Conservation (phyloP, 2,888 invertebrate species). For the Athalia cordata region DNA sequence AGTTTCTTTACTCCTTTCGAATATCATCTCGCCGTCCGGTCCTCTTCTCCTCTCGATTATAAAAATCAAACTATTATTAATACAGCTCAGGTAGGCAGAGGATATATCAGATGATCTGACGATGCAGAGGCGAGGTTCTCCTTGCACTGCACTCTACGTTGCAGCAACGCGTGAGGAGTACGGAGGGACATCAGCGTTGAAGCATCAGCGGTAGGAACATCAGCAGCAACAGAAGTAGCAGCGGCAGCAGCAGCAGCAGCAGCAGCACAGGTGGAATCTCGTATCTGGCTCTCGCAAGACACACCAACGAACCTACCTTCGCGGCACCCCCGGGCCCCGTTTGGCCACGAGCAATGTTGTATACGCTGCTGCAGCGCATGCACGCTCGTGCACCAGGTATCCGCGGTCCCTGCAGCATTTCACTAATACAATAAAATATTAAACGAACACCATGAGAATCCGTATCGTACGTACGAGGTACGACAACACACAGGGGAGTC, state of each 20-base stretch:
- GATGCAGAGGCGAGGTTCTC: slow-evolving; percentile 49
- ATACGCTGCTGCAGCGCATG: neutral
- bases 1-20: too few relatives aligned
- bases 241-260: slow-evolving; percentile 51
- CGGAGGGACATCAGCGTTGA: slow-evolving; percentile 17
- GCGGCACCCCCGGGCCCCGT: slow-evolving; percentile 32
- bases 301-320: slow-evolving; percentile 25
- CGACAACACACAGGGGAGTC: slow-evolving; percentile 20
- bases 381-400: neutral
- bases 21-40: too few relatives aligned
- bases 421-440: neutral
- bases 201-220: slow-evolving; percentile 51
- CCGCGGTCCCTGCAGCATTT: neutral
- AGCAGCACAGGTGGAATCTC: slow-evolving; percentile 71
- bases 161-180: slow-evolving; percentile 29
- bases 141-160: neutral
- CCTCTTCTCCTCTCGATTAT: neutral
- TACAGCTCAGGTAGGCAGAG: slow-evolving; percentile 50
- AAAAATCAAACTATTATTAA: slow-evolving; percentile 59
- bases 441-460: neutral
- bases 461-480: neutral
- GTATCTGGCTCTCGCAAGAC: slow-evolving; percentile 62
- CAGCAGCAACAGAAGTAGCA: too few relatives aligned
- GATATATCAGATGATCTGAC: slow-evolving; percentile 40
- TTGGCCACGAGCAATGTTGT: slow-evolving; percentile 28